Evolutionary conservation across 2,113 vertebrate genomes (phyloP).

Genomic region (Neodon shergylaensis): DNA sequence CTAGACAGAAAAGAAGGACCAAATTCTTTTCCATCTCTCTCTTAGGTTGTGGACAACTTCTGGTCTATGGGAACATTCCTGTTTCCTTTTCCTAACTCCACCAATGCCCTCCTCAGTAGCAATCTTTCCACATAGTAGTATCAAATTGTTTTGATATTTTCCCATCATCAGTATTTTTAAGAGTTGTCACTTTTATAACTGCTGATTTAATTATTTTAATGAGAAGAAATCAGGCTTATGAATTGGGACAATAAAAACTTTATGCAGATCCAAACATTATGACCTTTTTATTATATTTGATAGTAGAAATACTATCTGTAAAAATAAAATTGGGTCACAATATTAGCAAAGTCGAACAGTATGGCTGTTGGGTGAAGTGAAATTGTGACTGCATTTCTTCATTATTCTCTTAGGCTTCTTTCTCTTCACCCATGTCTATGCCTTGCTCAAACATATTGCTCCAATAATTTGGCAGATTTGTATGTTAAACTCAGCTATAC

Average conservation of each 20-base stretch:
- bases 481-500: constrained; percentile 2
- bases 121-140: background rate
- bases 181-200: background rate
- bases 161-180: background rate
- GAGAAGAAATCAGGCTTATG: background rate
- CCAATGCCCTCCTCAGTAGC: background rate
- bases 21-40: background rate
- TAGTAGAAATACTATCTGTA: constrained; percentile 17
- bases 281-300: background rate
- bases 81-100: background rate
- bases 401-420: background rate
- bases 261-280: background rate
- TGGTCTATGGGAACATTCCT: background rate
- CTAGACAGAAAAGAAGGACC: background rate
- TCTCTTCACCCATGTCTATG: background rate
- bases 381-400: background rate
- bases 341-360: constrained; percentile 25
- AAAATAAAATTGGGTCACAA: background rate
- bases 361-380: background rate
- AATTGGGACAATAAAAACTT: background rate
- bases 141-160: background rate
- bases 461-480: constrained; percentile 6
- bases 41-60: background rate
- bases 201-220: constrained; percentile 25
- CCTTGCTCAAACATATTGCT: background rate